A percentile compares a stretch with the other conserved stretches of the same genome.
phyloP scores from a whole-genome alignment of 2,797 vertebrate genomes.

The Typhlichthys subterraneus region DNA sequence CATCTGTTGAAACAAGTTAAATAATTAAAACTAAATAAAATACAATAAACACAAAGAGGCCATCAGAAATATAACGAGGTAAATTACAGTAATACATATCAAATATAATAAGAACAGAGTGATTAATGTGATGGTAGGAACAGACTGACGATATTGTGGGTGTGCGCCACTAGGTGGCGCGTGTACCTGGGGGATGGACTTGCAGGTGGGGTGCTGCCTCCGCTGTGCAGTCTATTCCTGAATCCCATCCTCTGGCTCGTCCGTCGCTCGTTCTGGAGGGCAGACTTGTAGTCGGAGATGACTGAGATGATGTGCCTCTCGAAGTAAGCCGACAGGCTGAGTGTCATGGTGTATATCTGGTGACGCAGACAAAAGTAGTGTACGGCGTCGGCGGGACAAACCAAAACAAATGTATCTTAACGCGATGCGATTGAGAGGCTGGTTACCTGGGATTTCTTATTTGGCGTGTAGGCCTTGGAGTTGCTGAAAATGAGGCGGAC shows the following conservation, averaged over 20 bases:
- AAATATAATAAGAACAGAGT: background rate
- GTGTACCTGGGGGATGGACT: conserved; percentile 84
- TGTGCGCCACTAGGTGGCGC: too few species aligned
- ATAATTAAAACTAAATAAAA: too few species aligned
- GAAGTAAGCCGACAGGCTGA: conserved; percentile 94
- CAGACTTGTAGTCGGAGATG: conserved; percentile 93
- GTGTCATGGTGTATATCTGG: conserved; percentile 96
- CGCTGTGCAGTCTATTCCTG: conserved; percentile 86
- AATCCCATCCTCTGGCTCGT: conserved; percentile 81
- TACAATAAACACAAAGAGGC: too few species aligned
- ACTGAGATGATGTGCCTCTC: conserved; percentile 91
- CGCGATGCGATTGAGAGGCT: background rate
- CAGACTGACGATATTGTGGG: too few species aligned
- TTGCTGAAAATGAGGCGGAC: conserved; percentile 97
- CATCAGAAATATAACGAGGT: too few species aligned
- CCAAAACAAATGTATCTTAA: background rate
- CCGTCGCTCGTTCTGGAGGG: conserved; percentile 88
- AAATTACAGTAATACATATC: background rate
- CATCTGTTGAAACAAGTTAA: too few species aligned
- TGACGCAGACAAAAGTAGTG: background rate
- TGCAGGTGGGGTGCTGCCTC: conserved; percentile 83
- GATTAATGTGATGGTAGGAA: too few species aligned
- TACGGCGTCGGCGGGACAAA: too few species aligned
- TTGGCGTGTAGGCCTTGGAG: conserved; percentile 97
- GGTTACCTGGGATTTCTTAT: conserved; percentile 96